These are phyloP conservation scores for Vimba vimba DNA, from an alignment of 2,113 vertebrate genomes.

Conservation along the genomic window DNA sequence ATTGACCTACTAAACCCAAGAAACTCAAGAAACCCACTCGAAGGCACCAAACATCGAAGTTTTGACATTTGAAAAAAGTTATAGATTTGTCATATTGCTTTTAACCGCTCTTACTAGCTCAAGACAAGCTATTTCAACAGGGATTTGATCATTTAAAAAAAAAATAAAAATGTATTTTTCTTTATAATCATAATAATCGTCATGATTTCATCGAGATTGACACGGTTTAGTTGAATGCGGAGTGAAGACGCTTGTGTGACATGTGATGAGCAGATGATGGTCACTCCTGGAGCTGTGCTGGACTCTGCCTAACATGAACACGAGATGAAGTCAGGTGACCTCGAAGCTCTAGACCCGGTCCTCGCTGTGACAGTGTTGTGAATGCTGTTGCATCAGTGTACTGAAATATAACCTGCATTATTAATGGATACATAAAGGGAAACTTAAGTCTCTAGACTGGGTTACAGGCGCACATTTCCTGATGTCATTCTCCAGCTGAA, in stretches of 20 bases:
- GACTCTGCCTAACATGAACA: background rate
- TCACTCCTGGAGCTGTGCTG: background rate
- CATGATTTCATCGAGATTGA: background rate
- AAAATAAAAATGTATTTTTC: background rate
- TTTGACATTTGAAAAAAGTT: background rate
- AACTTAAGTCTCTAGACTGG: background rate
- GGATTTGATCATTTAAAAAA: background rate
- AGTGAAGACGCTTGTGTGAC: background rate
- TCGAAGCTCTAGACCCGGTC: background rate
- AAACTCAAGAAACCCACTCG: background rate
- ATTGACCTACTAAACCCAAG: background rate
- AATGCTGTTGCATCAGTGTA: background rate
- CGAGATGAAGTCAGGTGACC: background rate
- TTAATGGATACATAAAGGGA: conserved; percentile 9
- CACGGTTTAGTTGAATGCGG: background rate
- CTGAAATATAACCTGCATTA: background rate
- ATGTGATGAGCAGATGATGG: background rate
- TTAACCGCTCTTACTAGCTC: background rate
- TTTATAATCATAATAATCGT: background rate
- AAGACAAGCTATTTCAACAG: background rate
- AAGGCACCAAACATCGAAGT: background rate
- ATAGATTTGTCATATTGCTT: background rate
- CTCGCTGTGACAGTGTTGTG: background rate
- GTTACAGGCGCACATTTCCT: background rate
- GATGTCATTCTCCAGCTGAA: background rate